Evolutionary conservation across 2,888 invertebrate species (phyloP), one percentile per base, ranked within the genome.

Genomic region (Anticlea derivata): DNA sequence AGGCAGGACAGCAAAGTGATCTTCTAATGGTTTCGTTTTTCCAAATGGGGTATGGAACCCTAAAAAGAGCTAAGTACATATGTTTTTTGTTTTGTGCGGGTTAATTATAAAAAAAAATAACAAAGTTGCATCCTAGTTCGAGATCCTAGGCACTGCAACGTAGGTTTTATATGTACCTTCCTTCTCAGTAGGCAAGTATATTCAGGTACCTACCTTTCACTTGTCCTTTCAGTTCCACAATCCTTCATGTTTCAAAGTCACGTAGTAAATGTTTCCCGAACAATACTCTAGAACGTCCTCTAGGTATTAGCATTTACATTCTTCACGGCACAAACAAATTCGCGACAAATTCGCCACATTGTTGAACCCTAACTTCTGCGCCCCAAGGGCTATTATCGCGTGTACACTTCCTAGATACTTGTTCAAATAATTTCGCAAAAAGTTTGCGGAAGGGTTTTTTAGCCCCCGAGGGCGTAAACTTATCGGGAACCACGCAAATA

Each of bases 351-450:
- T 64, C 63, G 44, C 66, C 51, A 63, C 57, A 64, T 56, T 53
- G 61, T 63, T 55, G 60, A 61, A 62, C 58, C 53, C 47, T 68
- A 64, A 65, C 58, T 55, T 26, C 35, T 8, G 33, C 34, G 37
- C 71, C 40, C 65, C 61, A 77, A 70, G 68, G 80, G 49, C 61
- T 58, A 71, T 67, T 74, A 78, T 80, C 63, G 73, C 62, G 59
- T 76, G 69, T 57, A 59, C 46, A 59, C 48, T 61, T 41, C 54
- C 48, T 58, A 63, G 7, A 22, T 60, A 60, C 78, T 79, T 80
- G 83, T 82, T 82, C 81, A 83, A 86, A 87, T 85, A 86, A 87
- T 86, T 84, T 85, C 61, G 80, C 80, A 81, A 81, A 80, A 83
- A 86, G 78, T 83, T 86, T 77, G 73, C 73, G 72, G 74, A 77